These are phyloP conservation scores for Saturnia japonica DNA, from an alignment of 2,888 invertebrate species.

Conservation along the genomic window DNA sequence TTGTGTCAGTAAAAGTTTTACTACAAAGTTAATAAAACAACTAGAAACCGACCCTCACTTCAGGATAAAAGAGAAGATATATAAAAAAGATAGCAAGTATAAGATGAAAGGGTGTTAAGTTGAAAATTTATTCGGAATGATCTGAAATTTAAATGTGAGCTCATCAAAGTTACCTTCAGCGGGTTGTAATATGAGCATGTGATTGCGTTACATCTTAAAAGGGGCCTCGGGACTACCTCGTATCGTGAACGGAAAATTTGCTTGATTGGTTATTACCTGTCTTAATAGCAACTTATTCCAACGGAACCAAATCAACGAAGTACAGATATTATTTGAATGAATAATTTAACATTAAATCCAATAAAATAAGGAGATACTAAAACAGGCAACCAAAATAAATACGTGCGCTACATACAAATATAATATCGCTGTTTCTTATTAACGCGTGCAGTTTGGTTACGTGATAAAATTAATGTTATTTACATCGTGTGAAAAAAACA, in stretches of 20 bases:
- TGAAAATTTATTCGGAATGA: constrained; percentile 73
- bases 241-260: constrained; percentile 34
- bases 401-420: background rate
- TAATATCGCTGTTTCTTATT: background rate
- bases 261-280: constrained; percentile 45
- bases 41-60: constrained; percentile 3
- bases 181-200: constrained; percentile 52
- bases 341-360: background rate
- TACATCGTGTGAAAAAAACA: too few relatives aligned
- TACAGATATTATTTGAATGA: constrained; percentile 23
- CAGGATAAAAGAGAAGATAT: constrained; percentile 26
- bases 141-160: constrained; percentile 74
- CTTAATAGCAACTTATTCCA: constrained; percentile 30
- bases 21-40: constrained; percentile 30
- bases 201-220: constrained; percentile 56
- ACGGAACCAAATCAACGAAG: constrained; percentile 18
- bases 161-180: constrained; percentile 70
- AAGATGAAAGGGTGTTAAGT: constrained; percentile 60
- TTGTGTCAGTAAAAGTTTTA: constrained; percentile 39
- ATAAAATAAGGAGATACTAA: background rate
- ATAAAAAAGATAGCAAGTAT: constrained; percentile 48
- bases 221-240: constrained; percentile 41
- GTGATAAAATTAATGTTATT: too few relatives aligned
- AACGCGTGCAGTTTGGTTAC: too few relatives aligned
- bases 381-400: background rate